A percentile compares a stretch with the other conserved stretches of the same genome.
These are phyloP conservation scores for Poeciliopsis occidentalis DNA, from an alignment of 2,113 vertebrate species.

Conservation along the genomic window DNA sequence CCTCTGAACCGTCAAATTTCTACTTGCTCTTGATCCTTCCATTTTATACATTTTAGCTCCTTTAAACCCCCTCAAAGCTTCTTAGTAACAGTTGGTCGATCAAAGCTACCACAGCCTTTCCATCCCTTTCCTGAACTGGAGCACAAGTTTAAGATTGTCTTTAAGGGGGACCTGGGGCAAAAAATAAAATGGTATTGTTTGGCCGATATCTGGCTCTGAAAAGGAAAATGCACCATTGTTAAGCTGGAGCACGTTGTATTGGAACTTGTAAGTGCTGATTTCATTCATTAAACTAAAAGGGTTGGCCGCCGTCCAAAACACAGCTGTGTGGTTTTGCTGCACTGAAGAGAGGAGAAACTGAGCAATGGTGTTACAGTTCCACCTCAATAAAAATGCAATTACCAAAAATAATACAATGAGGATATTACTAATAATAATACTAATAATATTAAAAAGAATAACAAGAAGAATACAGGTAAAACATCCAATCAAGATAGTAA, in stretches of 20 bases:
- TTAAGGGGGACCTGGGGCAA: slow-evolving; percentile 62
- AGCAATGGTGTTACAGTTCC: slow-evolving; percentile 3
- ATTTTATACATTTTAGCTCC: slow-evolving; percentile 78
- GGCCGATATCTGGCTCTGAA: slow-evolving; percentile 62
- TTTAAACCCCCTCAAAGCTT: slow-evolving; percentile 81
- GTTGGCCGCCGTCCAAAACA: slow-evolving; percentile 43
- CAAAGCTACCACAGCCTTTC: slow-evolving; percentile 79
- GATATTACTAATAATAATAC: not conserved
- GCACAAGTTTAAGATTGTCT: slow-evolving; percentile 80
- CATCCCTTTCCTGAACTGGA: slow-evolving; percentile 77
- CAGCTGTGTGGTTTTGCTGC: slow-evolving; percentile 23
- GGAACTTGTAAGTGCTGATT: slow-evolving; percentile 39
- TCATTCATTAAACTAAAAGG: slow-evolving; percentile 40
- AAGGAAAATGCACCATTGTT: slow-evolving; percentile 64
- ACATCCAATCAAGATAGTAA: not conserved
- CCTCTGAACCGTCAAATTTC: slow-evolving; percentile 78
- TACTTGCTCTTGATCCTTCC: slow-evolving; percentile 75
- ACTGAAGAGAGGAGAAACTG: slow-evolving; percentile 2
- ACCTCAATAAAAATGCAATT: not conserved
- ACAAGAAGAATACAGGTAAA: not conserved
- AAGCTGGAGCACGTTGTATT: slow-evolving; percentile 41
- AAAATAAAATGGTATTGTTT: slow-evolving; percentile 78
- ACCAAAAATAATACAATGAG: not conserved
- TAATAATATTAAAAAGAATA: too few species aligned
- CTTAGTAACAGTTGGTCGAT: slow-evolving; percentile 85